Conservation (phyloP, 2,113 vertebrate species). For the Ptilorrhoa leucosticta region DNA sequence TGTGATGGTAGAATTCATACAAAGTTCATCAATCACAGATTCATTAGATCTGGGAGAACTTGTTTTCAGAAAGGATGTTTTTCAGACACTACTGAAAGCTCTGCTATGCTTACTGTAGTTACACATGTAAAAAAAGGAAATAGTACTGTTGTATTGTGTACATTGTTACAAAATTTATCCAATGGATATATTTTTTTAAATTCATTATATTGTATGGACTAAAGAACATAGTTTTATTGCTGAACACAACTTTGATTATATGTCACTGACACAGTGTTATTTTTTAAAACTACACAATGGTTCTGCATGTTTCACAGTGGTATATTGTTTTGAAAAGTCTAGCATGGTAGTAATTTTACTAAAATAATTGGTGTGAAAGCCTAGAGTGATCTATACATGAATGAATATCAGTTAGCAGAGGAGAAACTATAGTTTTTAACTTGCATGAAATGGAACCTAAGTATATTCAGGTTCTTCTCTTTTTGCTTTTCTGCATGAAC, state of each 20-base stretch:
- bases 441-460: neutral
- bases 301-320: neutral
- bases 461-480: neutral
- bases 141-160: neutral
- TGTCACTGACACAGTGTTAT: neutral
- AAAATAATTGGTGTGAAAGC: neutral
- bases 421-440: neutral
- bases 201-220: too few species aligned
- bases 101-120: neutral
- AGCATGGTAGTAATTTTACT: neutral
- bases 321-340: neutral
- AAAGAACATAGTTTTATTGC: neutral
- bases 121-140: neutral
- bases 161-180: neutral
- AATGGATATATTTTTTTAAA: neutral
- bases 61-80: neutral
- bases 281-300: neutral
- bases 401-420: neutral
- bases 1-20: neutral
- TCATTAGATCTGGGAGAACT: neutral
- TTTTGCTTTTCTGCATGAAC: neutral
- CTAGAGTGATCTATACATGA: neutral
- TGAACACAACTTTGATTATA: neutral
- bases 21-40: neutral
- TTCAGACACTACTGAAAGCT: neutral